Conservation (phyloP, 2,797 vertebrate species). For the Labroides dimidiatus region DNA sequence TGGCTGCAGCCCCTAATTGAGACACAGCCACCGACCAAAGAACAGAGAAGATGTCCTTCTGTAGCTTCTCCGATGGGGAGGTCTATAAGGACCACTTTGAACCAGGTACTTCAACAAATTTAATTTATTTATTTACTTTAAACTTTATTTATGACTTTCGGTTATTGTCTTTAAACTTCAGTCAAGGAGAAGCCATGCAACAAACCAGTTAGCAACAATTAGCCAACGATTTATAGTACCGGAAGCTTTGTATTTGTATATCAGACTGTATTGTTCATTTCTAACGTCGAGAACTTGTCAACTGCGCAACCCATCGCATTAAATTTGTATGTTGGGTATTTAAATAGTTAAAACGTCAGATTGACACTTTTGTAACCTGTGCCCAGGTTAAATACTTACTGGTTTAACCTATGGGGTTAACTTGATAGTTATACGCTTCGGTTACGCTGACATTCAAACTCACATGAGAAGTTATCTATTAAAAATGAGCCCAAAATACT, state of each 20-base stretch:
- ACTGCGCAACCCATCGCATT: too few relatives aligned
- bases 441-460: too few relatives aligned
- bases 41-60: constrained; percentile 87
- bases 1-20: too few relatives aligned
- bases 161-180: background rate
- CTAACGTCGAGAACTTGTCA: fast-evolving
- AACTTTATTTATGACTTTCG: background rate
- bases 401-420: too few relatives aligned
- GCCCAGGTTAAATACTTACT: constrained; percentile 31
- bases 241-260: background rate
- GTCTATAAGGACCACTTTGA: constrained; percentile 89
- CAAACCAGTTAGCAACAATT: background rate
- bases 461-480: too few relatives aligned
- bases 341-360: too few relatives aligned
- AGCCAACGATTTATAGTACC: background rate
- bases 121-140: background rate
- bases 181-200: background rate
- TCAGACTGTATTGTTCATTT: background rate
- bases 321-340: too few relatives aligned
- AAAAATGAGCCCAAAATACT: too few relatives aligned
- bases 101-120: constrained; percentile 81
- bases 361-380: constrained; percentile 1
- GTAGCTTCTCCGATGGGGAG: constrained; percentile 88
- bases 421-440: background rate
- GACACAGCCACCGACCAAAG: fast-evolving